Conservation (phyloP, 2,113 vertebrate genomes). For the Ammodytes marinus region DNA sequence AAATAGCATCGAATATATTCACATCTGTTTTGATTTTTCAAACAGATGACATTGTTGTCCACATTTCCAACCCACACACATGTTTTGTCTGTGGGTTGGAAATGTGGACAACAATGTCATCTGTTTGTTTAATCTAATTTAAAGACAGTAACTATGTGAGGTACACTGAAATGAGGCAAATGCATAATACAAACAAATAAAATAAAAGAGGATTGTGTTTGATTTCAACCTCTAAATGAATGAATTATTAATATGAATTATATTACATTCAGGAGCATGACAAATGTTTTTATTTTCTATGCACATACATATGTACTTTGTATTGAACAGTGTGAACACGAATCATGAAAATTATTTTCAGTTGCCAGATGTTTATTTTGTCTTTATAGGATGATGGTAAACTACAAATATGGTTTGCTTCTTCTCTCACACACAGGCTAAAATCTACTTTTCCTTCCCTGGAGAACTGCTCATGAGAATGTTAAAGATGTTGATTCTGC, state of each 20-base stretch:
- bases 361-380: not conserved
- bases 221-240: not conserved
- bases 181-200: not conserved
- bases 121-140: not conserved
- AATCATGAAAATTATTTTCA: not conserved
- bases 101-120: not conserved
- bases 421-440: conserved; percentile 82
- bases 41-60: not conserved
- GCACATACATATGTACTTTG: too few species aligned
- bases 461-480: conserved; percentile 94
- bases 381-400: not conserved
- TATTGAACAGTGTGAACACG: too few species aligned
- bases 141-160: not conserved
- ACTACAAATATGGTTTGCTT: not conserved
- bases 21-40: not conserved
- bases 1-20: not conserved
- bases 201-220: not conserved
- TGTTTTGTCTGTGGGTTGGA: not conserved
- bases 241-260: too few species aligned
- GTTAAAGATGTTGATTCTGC: conserved; percentile 93
- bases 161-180: not conserved
- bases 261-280: too few species aligned
- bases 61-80: not conserved
- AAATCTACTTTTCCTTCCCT: conserved; percentile 91
- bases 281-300: too few species aligned